Evolutionary conservation across 2,797 vertebrate species (phyloP).

Genomic region (Chiloscyllium punctatum): DNA sequence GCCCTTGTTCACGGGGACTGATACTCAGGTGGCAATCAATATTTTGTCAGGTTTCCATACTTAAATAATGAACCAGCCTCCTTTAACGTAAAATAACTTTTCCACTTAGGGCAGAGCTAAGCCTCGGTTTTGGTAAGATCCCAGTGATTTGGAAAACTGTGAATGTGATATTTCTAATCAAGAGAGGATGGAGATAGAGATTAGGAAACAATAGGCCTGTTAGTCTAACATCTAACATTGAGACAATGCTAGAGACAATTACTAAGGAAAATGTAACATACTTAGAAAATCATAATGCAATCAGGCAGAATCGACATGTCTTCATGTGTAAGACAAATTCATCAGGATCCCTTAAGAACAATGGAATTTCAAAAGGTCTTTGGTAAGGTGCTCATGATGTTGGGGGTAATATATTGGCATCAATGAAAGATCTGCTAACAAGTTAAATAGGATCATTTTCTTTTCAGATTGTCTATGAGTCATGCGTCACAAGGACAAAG

Average conservation of each 20-base stretch:
- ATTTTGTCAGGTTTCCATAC: background rate
- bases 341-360: background rate
- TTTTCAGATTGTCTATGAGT: no score
- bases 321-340: background rate
- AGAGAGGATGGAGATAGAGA: background rate
- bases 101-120: background rate
- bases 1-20: background rate
- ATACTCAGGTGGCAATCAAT: no score
- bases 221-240: background rate
- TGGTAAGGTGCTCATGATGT: no score
- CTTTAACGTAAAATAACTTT: background rate
- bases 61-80: background rate
- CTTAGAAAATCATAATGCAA: background rate
- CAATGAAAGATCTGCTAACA: no score
- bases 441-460: no score
- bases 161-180: background rate
- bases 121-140: background rate
- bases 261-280: background rate
- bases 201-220: background rate
- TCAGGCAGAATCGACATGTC: background rate
- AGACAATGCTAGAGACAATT: background rate
- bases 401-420: no score
- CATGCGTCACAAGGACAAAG: no score
- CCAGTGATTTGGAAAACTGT: background rate
- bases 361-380: no score